Evolutionary conservation across 2,888 invertebrate species (phyloP), one percentile per base, ranked within the genome.

Genomic region (Criorhina ranunculi): DNA sequence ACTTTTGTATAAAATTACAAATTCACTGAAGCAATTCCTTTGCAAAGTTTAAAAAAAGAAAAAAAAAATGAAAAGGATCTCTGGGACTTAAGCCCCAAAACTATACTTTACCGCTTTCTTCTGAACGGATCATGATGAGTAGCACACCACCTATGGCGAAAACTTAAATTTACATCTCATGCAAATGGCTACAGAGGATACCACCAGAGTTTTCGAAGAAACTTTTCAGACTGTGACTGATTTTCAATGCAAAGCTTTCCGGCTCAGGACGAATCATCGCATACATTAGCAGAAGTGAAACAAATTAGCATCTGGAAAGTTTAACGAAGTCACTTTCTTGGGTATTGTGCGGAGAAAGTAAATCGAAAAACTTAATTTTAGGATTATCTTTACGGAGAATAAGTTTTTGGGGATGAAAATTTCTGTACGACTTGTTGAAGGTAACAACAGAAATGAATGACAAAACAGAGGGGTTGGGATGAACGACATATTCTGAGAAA

Each of bases 221-320:
- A 80, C 64, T 85, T 80, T 85, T 60, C 60, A 80, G 70, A 79
- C 79, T 64, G 17, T 62, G 75, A 75, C 79, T 80, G 70, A 76
- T 85, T 85, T 80, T 59, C 69, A 70, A 80, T 85, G 80, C 80
- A 85, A 70, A 70, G 64, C 73, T 75, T 69, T 33, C 31, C n/a
- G 42, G 51, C 24, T 62, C 51, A 76, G 64, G 53, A 76, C 75
- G 53, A 75, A 57, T 85, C 85, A 85, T 76, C 85, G 80, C 70
- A 85, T 85, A 70, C 59, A 85, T 85, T 85, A 80, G 75, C 70
- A 80, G 64, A 59, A 80, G 37, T 85, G 80, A 80, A 76, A 85
- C 80, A 80, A 85, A 85, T 85, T 85, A 80, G 85, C 80, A 85
- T 85, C 59, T 76, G 33, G 33, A 11, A 76, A 80, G 80, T 80